A percentile compares a stretch with the other conserved stretches of the same genome.
Conservation (phyloP, 2,888 invertebrate genomes). For the Thymelicus sylvestris region DNA sequence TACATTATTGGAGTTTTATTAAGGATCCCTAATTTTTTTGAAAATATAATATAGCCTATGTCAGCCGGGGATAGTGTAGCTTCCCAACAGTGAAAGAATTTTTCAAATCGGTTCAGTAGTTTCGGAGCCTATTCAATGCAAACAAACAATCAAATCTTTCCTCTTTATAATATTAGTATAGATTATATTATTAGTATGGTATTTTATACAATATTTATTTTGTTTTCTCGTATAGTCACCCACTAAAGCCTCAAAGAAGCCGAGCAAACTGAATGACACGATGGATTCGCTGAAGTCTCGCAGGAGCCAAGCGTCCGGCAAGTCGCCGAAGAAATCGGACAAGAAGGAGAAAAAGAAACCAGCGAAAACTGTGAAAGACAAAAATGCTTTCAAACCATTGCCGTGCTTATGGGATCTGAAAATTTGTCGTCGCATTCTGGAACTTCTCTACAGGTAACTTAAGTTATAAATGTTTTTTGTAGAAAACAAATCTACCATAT, state of each 20-base stretch:
- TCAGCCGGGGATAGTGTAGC: too few relatives aligned
- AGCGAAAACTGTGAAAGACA: conserved; percentile 64
- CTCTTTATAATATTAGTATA: too few relatives aligned
- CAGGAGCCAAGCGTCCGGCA: conserved; percentile 63
- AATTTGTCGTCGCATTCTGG: conserved; percentile 62
- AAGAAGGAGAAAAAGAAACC: conserved; percentile 61
- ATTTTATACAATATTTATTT: too few relatives aligned
- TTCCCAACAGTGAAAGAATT: too few relatives aligned
- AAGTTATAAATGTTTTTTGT: conserved; percentile 9
- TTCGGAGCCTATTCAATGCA: too few relatives aligned
- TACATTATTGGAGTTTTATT: too few relatives aligned
- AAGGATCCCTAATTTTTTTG: too few relatives aligned
- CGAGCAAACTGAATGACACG: conserved; percentile 65
- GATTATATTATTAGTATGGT: too few relatives aligned
- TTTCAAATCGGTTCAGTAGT: too few relatives aligned
- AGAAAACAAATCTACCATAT: too few relatives aligned
- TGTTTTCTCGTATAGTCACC: conserved; percentile 50
- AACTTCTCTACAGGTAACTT: conserved; percentile 67
- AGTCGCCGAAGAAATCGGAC: conserved; percentile 46
- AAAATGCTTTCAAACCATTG: conserved; percentile 68
- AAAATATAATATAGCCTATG: too few relatives aligned
- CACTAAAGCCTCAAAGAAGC: conserved; percentile 65
- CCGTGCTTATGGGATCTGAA: conserved; percentile 70
- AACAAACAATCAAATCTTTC: too few relatives aligned
- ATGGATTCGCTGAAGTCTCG: conserved; percentile 62